Evolutionary conservation across 1,140 invertebrate species (phyloP).

Genomic region (Dendroctonus valens): DNA sequence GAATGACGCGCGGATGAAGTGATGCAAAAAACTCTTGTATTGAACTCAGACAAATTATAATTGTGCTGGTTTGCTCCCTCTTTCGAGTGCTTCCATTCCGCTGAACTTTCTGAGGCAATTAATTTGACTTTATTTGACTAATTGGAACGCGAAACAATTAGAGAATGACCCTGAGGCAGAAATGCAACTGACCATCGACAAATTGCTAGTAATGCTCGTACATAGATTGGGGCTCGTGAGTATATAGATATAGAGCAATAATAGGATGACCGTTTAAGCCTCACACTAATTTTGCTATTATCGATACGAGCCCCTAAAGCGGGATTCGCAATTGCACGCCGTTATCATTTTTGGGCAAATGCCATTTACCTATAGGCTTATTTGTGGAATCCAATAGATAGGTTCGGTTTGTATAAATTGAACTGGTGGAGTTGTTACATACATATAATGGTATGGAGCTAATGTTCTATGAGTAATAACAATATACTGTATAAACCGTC

Average conservation of each 20-base stretch:
- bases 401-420: too few relatives aligned
- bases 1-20: too few relatives aligned
- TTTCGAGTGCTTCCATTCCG: too few relatives aligned
- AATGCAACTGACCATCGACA: not conserved
- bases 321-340: conserved; percentile 15
- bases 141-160: not conserved
- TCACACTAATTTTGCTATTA: conserved; percentile 17
- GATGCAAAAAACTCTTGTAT: too few relatives aligned
- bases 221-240: not conserved
- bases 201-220: conserved; percentile 1
- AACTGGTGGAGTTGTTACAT: too few relatives aligned
- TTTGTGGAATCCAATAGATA: conserved; percentile 1
- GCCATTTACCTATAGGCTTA: conserved; percentile 11
- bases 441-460: too few relatives aligned
- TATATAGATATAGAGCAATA: conserved; percentile 13
- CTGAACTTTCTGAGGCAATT: too few relatives aligned
- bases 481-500: too few relatives aligned
- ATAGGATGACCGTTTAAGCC: conserved; percentile 21
- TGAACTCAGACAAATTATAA: too few relatives aligned
- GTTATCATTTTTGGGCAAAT: conserved; percentile 22
- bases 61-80: too few relatives aligned
- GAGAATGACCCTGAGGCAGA: not conserved
- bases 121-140: too few relatives aligned
- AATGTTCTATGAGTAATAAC: too few relatives aligned
- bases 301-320: conserved; percentile 19